These are phyloP conservation scores for Glaucomys volans DNA, from an alignment of 2,113 vertebrate genomes.

Conservation along the genomic window DNA sequence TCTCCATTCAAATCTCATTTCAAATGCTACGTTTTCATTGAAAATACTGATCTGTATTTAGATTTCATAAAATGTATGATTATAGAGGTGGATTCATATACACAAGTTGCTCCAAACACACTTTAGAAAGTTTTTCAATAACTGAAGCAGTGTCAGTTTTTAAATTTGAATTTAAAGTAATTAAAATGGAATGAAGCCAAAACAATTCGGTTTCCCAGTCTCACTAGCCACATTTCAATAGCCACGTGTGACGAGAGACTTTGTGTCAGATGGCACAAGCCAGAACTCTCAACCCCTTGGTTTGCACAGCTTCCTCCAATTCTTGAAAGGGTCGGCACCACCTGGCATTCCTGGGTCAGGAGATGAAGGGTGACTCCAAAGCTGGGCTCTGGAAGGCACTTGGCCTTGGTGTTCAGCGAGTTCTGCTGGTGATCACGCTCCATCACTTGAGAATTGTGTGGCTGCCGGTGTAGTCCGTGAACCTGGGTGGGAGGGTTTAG, in stretches of 20 bases:
- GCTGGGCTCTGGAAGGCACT: background rate
- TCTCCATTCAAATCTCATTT: background rate
- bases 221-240: background rate
- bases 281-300: background rate
- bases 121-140: background rate
- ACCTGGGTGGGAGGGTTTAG: background rate
- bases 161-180: background rate
- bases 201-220: background rate
- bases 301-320: background rate
- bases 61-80: background rate
- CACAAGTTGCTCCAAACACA: background rate
- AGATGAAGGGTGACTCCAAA: background rate
- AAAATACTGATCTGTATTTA: background rate
- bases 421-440: no score
- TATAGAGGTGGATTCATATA: background rate
- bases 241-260: background rate
- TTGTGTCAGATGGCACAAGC: background rate
- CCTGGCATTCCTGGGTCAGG: accelerated
- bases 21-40: background rate
- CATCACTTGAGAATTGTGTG: background rate
- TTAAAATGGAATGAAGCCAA: background rate
- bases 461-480: background rate
- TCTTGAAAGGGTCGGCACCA: background rate
- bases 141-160: background rate
- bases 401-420: background rate